Evolutionary conservation across 2,888 invertebrate genomes (phyloP).

Genomic region (Flabesymbios commensalis): DNA sequence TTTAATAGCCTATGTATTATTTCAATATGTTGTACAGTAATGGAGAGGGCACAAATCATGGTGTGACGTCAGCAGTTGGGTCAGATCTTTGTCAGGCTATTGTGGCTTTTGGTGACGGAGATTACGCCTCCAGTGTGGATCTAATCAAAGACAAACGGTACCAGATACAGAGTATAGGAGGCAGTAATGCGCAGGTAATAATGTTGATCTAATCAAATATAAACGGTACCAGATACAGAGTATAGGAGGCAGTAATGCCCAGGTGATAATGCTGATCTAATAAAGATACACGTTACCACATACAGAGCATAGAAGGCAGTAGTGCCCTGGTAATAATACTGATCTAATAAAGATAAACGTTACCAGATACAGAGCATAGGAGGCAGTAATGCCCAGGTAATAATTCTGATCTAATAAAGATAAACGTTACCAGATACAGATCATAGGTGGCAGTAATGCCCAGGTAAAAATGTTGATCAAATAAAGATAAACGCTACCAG

Average conservation of each 20-base stretch:
- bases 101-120: conserved; percentile 44
- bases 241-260: neutral
- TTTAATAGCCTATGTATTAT: neutral
- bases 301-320: neutral
- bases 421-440: too few species aligned
- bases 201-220: too few species aligned
- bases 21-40: neutral
- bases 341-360: too few species aligned
- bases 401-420: too few species aligned
- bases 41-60: conserved; percentile 13
- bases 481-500: too few species aligned
- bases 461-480: neutral
- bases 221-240: neutral
- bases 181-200: conserved; percentile 17
- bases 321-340: neutral
- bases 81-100: conserved; percentile 53
- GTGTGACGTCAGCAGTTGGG: conserved; percentile 40
- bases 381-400: neutral
- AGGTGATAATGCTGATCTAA: too few species aligned
- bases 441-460: neutral
- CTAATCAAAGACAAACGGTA: neutral
- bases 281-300: too few species aligned
- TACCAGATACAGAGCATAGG: too few species aligned
- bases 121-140: conserved; percentile 4
- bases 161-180: conserved; percentile 2